Evolutionary conservation across 2,113 vertebrate species (phyloP).

Genomic region (Scopus umbretta): DNA sequence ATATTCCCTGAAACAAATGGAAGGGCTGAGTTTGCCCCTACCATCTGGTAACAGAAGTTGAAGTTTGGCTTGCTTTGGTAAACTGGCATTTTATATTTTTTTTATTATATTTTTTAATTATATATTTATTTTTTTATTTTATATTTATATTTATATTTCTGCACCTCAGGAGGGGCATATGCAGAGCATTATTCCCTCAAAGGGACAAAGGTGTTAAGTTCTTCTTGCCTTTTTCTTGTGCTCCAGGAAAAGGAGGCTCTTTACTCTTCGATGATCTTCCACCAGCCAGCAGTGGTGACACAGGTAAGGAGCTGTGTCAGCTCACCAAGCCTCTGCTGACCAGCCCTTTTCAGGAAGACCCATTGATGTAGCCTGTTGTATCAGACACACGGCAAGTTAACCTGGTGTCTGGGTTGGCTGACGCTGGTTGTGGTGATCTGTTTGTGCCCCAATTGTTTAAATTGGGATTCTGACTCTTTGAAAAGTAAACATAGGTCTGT

Average conservation of each 20-base stretch:
- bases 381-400: accelerated
- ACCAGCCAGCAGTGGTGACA: slow-evolving; percentile 64
- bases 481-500: background rate
- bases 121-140: too few relatives aligned
- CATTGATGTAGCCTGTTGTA: background rate
- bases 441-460: background rate
- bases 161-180: background rate
- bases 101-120: too few relatives aligned
- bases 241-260: slow-evolving; percentile 64
- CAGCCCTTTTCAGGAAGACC: background rate
- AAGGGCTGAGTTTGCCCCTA: background rate
- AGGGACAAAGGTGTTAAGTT: background rate
- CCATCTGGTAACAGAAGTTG: background rate
- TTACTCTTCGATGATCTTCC: slow-evolving; percentile 73
- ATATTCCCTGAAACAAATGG: background rate
- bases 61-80: background rate
- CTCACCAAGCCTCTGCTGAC: background rate
- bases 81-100: background rate
- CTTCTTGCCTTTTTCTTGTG: background rate
- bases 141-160: too few relatives aligned
- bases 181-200: background rate
- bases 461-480: background rate
- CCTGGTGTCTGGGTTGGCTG: background rate
- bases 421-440: accelerated
- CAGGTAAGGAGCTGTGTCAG: slow-evolving; percentile 52